phyloP scores from a whole-genome alignment of 2,888 invertebrate species.

The Cataglyphis livida region DNA sequence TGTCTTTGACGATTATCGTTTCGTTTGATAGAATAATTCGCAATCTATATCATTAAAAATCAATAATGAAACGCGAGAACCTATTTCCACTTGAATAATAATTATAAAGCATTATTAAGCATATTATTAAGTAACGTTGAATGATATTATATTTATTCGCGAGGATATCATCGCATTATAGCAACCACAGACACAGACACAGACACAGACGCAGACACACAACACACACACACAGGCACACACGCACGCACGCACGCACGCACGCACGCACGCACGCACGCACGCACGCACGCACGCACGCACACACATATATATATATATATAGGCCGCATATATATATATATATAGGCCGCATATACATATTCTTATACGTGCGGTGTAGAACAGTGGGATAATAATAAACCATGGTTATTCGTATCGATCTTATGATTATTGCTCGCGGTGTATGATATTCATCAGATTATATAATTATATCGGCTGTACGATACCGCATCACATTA shows the following conservation, averaged over 20 bases:
- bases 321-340: background rate
- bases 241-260: too few species aligned
- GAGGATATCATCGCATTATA: background rate
- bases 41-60: constrained; percentile 15
- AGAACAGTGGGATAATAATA: constrained; percentile 38
- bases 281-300: too few species aligned
- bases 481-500: constrained; percentile 19
- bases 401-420: constrained; percentile 32
- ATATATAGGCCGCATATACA: background rate
- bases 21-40: constrained; percentile 21
- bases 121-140: constrained; percentile 14
- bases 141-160: constrained; percentile 11
- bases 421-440: constrained; percentile 38
- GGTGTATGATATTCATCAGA: constrained; percentile 29
- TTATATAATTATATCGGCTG: constrained; percentile 41
- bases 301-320: too few species aligned
- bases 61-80: background rate
- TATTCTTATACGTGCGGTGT: background rate
- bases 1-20: background rate
- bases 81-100: background rate
- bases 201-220: too few species aligned
- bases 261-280: too few species aligned
- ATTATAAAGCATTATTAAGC: background rate
- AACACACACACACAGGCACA: too few species aligned
- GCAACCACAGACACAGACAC: background rate